A percentile compares a stretch with the other conserved stretches of the same genome.
These are phyloP conservation scores for Acanthornis magna DNA, from an alignment of 2,797 vertebrate species.

Conservation along the genomic window DNA sequence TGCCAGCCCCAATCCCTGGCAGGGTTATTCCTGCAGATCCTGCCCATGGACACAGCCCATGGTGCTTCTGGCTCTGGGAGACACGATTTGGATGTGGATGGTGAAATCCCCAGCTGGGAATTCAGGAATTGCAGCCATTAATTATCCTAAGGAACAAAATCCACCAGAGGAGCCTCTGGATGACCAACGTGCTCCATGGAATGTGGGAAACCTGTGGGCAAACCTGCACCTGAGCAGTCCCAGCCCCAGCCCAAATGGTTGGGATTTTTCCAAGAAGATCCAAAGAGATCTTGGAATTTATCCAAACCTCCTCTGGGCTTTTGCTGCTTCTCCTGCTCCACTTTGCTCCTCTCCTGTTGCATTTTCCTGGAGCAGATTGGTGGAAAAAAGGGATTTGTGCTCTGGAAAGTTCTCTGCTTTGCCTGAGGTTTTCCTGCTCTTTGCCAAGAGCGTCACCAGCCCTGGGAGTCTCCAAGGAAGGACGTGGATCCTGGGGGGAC, in stretches of 20 bases:
- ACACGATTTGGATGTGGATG: neutral
- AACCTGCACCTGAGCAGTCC: neutral
- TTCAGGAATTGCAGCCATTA: neutral
- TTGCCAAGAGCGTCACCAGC: fast-evolving
- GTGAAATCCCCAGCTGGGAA: neutral
- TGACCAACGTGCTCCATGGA: neutral
- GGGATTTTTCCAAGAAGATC: neutral
- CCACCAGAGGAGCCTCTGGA: neutral
- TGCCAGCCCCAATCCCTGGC: neutral
- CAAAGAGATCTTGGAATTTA: neutral
- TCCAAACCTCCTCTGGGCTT: no score
- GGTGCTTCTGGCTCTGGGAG: fast-evolving
- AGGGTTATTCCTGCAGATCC: neutral
- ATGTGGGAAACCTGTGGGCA: neutral
- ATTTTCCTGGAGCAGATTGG: neutral
- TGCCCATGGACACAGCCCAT: neutral
- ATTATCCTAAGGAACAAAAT: neutral
- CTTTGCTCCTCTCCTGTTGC: neutral
- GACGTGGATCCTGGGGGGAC: neutral
- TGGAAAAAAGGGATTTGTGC: neutral
- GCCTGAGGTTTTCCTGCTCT: neutral
- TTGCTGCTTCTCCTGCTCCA: neutral
- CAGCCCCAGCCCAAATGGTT: neutral
- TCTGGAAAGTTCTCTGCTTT: neutral
- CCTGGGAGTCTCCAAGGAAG: neutral